Percentiles rank a stretch among this genome's conserved stretches.
phyloP scores from a whole-genome alignment of 1,140 invertebrate species.

The Pachyrhynchus sulphureomaculatus region DNA sequence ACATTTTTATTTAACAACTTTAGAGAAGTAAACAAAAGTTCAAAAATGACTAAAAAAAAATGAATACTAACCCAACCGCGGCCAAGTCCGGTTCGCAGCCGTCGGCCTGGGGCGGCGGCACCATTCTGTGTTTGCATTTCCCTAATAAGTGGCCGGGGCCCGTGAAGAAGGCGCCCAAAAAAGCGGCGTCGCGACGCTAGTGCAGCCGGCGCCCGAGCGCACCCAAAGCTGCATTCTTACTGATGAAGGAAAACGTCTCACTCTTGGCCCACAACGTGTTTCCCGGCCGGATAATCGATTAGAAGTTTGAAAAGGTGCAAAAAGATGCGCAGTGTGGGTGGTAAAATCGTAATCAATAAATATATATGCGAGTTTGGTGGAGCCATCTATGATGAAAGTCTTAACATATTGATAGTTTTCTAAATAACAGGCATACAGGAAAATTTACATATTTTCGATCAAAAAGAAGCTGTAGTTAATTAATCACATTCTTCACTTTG shows the following conservation, averaged over 20 bases:
- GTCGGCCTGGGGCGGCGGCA: conserved; percentile 30
- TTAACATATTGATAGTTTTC: too few species aligned
- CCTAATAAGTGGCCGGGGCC: conserved; percentile 20
- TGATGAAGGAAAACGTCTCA: neutral
- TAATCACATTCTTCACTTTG: too few species aligned
- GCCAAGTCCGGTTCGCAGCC: conserved; percentile 29
- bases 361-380: neutral
- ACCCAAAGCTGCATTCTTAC: conserved; percentile 26
- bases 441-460: too few species aligned
- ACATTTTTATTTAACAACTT: too few species aligned
- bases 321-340: conserved; percentile 24
- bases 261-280: conserved; percentile 18
- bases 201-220: conserved; percentile 20
- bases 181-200: conserved; percentile 27
- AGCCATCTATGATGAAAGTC: neutral
- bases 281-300: conserved; percentile 19
- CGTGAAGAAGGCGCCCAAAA: conserved; percentile 26
- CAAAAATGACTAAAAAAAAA: neutral
- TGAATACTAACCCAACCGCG: conserved; percentile 28
- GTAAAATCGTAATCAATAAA: conserved; percentile 9
- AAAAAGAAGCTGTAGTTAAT: too few species aligned
- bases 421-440: too few species aligned
- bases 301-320: conserved; percentile 9
- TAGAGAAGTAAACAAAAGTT: too few species aligned
- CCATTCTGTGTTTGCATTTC: conserved; percentile 27